A percentile compares a stretch with the other conserved stretches of the same genome.
Evolutionary conservation across 2,888 invertebrate genomes (phyloP).

Genomic region (Villa cingulata): DNA sequence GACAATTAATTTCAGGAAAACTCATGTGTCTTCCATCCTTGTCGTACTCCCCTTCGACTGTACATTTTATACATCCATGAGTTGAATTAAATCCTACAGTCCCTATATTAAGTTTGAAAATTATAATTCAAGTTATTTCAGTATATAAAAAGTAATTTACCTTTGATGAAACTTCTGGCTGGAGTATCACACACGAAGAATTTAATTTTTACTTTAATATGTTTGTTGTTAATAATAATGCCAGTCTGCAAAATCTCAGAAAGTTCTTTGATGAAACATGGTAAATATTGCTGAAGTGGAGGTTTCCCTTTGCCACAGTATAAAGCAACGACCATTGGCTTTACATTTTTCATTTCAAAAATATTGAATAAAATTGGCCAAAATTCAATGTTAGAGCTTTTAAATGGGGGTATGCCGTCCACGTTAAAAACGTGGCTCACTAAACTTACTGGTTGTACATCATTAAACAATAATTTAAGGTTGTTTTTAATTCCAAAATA

Average conservation of each 20-base stretch:
- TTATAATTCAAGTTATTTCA: no score
- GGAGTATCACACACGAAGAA: neutral
- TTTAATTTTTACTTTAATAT: neutral
- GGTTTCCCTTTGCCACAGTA: neutral
- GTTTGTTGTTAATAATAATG: neutral
- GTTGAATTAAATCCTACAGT: slow-evolving; percentile 13
- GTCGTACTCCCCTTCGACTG: slow-evolving; percentile 4
- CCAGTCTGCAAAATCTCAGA: no score
- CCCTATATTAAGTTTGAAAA: neutral
- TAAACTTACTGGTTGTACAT: no score
- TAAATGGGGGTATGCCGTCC: neutral
- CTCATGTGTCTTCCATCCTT: neutral
- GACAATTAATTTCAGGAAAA: neutral
- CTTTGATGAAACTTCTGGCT: neutral
- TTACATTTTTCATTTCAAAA: neutral
- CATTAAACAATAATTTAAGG: no score
- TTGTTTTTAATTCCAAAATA: no score
- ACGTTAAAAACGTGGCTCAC: no score
- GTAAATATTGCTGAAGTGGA: neutral
- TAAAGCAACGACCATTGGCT: slow-evolving; percentile 1
- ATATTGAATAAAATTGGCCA: slow-evolving; percentile 2
- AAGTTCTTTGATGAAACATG: neutral
- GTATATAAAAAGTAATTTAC: no score
- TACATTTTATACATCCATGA: slow-evolving; percentile 11
- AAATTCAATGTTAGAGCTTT: neutral